A percentile compares a stretch with the other conserved stretches of the same genome.
Conservation (phyloP, 2,888 invertebrate species). For the Meta bourneti region DNA sequence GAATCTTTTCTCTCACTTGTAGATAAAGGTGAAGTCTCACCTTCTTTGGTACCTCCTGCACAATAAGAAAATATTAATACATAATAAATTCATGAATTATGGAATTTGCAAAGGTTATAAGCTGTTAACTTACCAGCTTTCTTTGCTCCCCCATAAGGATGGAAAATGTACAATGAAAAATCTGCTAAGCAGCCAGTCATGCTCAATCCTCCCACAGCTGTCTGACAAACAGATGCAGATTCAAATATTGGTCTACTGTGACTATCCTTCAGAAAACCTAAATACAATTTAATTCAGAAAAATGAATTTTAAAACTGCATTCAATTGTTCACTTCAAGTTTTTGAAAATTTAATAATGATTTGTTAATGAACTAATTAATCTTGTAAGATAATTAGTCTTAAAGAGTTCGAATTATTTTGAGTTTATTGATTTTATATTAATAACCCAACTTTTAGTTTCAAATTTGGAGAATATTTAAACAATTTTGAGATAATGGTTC, state of each 20-base stretch:
- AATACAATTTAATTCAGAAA: not conserved
- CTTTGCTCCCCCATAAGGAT: conserved; percentile 96
- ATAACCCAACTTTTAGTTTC: too few relatives aligned
- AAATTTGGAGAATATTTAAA: too few relatives aligned
- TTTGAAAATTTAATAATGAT: too few relatives aligned
- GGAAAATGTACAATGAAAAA: conserved; percentile 98
- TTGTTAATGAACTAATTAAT: not conserved
- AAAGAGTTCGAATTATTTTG: too few relatives aligned
- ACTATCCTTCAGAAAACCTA: conserved; percentile 45
- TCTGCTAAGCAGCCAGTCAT: conserved; percentile 97
- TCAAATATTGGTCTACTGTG: conserved; percentile 60
- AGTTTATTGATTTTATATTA: too few relatives aligned
- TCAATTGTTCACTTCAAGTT: too few relatives aligned
- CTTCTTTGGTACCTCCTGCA: conserved; percentile 76
- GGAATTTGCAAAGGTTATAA: not conserved
- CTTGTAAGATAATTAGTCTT: too few relatives aligned
- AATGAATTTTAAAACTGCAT: not conserved
- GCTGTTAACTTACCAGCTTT: conserved; percentile 84
- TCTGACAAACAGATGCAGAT: conserved; percentile 69
- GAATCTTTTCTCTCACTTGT: conserved; percentile 97
- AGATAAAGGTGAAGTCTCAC: conserved; percentile 81
- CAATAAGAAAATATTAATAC: not conserved
- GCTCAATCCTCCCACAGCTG: conserved; percentile 89
- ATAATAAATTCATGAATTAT: not conserved
- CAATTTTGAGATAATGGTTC: too few relatives aligned